Conservation (phyloP, 2,113 vertebrate species). For the Ifrita kowaldi region DNA sequence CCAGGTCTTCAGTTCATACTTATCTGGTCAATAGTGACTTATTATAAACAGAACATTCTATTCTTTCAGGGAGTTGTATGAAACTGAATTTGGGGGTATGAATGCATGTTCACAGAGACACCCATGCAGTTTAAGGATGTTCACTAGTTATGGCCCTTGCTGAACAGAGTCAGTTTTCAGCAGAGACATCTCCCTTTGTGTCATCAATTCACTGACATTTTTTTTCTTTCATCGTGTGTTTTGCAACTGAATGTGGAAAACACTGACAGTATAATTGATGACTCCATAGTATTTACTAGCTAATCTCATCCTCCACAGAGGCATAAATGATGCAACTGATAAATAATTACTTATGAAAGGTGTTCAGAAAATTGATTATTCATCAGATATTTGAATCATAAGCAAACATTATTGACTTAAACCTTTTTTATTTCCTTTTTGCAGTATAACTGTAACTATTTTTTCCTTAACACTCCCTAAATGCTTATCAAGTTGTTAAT, state of each 20-base stretch:
- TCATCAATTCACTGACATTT: not conserved
- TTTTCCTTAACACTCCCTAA: not conserved
- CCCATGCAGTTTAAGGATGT: not conserved
- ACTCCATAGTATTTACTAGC: not conserved
- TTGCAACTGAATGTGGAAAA: conserved; percentile 4
- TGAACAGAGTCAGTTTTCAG: not conserved
- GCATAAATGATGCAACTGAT: not conserved
- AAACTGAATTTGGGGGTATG: not conserved
- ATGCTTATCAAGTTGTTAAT: not conserved
- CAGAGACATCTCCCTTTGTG: not conserved
- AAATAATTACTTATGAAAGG: not conserved
- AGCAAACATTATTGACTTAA: not conserved
- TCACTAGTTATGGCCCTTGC: not conserved
- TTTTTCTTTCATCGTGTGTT: not conserved
- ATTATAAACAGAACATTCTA: not conserved
- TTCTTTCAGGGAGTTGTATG: not conserved
- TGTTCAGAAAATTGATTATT: not conserved
- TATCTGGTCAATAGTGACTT: not conserved
- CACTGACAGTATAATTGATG: not conserved
- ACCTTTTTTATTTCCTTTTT: not conserved
- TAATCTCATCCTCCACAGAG: not conserved
- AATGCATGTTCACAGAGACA: not conserved
- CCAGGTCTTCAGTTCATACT: not conserved
- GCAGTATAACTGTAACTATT: not conserved
- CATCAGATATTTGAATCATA: not conserved